A percentile compares a stretch with the other conserved stretches of the same genome.
Conservation (phyloP, 23 tunicate genomes). For the Halocynthia aurantium region DNA sequence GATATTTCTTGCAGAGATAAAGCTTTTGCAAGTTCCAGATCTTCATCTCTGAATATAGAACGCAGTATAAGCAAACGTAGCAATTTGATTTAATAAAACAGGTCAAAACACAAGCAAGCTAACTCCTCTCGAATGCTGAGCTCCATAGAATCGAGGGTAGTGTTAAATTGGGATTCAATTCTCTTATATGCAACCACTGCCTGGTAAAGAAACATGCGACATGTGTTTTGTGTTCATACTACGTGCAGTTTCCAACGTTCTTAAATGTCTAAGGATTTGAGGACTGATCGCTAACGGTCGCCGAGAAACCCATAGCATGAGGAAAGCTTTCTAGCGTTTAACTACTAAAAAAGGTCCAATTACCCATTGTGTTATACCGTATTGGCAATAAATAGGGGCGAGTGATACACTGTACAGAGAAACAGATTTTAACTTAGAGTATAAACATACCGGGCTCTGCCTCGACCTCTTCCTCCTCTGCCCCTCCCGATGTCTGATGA, state of each 20-base stretch:
- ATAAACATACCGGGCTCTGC: neutral
- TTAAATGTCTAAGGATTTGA: too few relatives aligned
- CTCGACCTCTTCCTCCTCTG: constrained; percentile 8
- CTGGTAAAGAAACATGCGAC: neutral
- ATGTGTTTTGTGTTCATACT: neutral
- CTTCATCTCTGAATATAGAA: constrained; percentile 29
- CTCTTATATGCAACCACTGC: too few relatives aligned
- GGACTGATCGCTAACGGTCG: too few relatives aligned
- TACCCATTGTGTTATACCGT: too few relatives aligned
- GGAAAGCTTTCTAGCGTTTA: too few relatives aligned
- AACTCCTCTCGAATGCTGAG: neutral
- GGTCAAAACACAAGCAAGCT: neutral
- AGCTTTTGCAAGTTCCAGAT: constrained; percentile 38
- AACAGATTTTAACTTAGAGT: neutral
- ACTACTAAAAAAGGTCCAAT: too few relatives aligned
- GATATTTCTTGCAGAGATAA: constrained; percentile 35
- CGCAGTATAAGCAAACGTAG: neutral
- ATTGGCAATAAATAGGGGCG: too few relatives aligned
- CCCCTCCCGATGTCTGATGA: neutral
- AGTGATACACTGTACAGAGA: too few relatives aligned
- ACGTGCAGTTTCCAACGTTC: too few relatives aligned
- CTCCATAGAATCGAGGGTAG: neutral
- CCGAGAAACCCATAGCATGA: too few relatives aligned
- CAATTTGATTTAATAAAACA: neutral
- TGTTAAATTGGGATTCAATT: too few relatives aligned